phyloP scores from a whole-genome alignment of 2,113 vertebrate species.

The Oxyruncus cristatus region DNA sequence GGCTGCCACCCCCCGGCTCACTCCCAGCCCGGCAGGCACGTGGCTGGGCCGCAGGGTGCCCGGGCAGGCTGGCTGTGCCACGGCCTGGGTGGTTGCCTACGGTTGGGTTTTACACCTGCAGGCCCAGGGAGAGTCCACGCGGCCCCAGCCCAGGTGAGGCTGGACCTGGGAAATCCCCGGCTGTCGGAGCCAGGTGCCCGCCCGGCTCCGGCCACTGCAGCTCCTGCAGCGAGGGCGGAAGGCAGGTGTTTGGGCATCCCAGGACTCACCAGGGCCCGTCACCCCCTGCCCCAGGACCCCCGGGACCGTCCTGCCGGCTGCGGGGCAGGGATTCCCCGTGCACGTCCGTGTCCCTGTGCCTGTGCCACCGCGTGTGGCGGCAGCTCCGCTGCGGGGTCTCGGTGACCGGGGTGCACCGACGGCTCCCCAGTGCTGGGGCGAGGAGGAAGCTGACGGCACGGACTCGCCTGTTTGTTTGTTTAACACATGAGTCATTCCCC shows the following conservation, averaged over 20 bases:
- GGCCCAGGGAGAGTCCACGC: background rate
- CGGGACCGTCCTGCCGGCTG: fast-evolving
- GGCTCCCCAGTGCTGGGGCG: background rate
- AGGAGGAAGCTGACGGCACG: background rate
- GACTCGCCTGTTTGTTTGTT: slow-evolving; percentile 34
- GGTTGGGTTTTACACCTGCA: background rate
- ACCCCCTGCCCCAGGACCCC: background rate
- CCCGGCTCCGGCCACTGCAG: background rate
- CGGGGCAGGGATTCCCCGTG: background rate
- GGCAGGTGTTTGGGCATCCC: background rate
- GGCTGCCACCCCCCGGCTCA: background rate
- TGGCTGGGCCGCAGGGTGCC: background rate
- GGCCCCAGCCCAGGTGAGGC: background rate
- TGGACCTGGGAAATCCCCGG: background rate
- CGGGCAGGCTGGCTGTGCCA: fast-evolving
- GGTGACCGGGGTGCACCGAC: fast-evolving
- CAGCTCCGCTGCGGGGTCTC: background rate
- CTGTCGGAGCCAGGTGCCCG: background rate
- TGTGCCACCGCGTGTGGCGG: fast-evolving
- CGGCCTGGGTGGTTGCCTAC: fast-evolving
- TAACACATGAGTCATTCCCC: slow-evolving; percentile 10
- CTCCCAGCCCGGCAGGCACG: background rate
- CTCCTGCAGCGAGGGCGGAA: fast-evolving
- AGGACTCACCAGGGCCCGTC: fast-evolving
- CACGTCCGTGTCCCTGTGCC: background rate